phyloP scores from a whole-genome alignment of 2,888 invertebrate genomes.

The Apoda limacodes region DNA sequence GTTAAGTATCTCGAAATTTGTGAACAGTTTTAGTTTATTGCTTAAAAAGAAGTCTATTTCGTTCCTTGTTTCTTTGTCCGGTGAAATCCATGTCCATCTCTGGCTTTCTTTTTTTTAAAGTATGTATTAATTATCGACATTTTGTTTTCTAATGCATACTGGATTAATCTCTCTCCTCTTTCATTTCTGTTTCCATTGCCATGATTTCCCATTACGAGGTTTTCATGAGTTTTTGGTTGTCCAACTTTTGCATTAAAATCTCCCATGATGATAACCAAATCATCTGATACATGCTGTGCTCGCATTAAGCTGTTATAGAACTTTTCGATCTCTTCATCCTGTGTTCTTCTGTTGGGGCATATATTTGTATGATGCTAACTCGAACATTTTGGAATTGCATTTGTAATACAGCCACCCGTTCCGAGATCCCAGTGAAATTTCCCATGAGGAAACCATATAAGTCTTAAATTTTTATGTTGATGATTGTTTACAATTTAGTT shows the following conservation, averaged over 20 bases:
- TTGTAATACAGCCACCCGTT: constrained; percentile 12
- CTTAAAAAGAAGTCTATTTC: too few species aligned
- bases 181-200: constrained; percentile 1
- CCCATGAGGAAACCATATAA: too few species aligned
- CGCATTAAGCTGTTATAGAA: constrained; percentile 16
- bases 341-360: constrained; percentile 18
- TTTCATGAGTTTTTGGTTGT: too few species aligned
- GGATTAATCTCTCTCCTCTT: background rate
- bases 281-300: constrained; percentile 6
- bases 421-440: constrained; percentile 9
- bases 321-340: constrained; percentile 8
- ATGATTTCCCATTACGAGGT: background rate
- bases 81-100: too few species aligned
- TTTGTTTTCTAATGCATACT: too few species aligned
- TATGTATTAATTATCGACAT: too few species aligned
- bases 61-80: background rate
- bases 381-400: constrained; percentile 1
- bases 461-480: too few species aligned
- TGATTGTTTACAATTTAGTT: too few species aligned
- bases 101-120: too few species aligned
- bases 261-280: constrained; percentile 16
- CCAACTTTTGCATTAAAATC: too few species aligned
- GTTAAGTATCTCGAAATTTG: background rate
- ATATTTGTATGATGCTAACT: constrained; percentile 16
- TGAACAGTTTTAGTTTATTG: background rate